Percentiles rank a stretch among this genome's conserved stretches.
Conservation (phyloP, 2,797 vertebrate genomes). For the Phoebastria nigripes region DNA sequence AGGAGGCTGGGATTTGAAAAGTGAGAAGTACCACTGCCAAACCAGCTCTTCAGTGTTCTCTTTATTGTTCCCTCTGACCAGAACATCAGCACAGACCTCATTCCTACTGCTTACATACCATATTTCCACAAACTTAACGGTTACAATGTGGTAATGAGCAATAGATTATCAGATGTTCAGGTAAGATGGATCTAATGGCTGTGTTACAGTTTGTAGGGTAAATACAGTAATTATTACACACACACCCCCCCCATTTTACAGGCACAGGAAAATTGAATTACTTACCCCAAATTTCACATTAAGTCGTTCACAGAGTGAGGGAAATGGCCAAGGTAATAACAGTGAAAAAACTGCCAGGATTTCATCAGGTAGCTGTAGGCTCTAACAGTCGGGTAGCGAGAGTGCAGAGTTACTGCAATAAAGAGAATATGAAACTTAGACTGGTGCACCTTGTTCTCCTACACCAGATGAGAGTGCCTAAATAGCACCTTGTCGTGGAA, state of each 20-base stretch:
- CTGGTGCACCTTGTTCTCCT: background rate
- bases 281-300: background rate
- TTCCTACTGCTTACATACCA: background rate
- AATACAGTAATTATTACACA: background rate
- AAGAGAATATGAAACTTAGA: background rate
- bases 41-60: background rate
- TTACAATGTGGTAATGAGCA: background rate
- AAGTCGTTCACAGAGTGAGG: background rate
- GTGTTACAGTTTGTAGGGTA: background rate
- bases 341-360: background rate
- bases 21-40: constrained; percentile 3
- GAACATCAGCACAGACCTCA: background rate
- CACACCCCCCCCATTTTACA: background rate
- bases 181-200: background rate
- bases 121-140: background rate
- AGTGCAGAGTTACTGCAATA: background rate
- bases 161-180: constrained; percentile 4
- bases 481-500: background rate
- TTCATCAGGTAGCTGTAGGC: background rate
- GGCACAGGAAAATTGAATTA: background rate
- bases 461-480: background rate
- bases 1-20: constrained; percentile 12
- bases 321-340: background rate
- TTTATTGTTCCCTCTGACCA: background rate
- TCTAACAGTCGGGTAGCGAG: background rate